A percentile compares a stretch with the other conserved stretches of the same genome.
Evolutionary conservation across 2,113 vertebrate species (phyloP).

Genomic region (Nycticorax nycticorax): DNA sequence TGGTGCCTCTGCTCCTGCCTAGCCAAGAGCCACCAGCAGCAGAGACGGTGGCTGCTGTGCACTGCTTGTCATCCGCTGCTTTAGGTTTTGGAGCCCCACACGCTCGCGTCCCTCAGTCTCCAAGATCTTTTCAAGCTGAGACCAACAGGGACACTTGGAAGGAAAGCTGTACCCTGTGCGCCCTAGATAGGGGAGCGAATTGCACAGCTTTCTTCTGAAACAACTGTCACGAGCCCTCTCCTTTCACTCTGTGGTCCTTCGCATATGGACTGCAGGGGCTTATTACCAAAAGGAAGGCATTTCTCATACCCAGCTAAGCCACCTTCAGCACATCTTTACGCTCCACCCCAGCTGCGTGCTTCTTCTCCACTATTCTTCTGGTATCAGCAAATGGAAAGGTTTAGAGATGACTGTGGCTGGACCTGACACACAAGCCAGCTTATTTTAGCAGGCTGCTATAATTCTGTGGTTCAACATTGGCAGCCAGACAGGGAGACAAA

Average conservation of each 20-base stretch:
- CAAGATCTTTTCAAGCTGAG: not conserved
- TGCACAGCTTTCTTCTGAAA: not conserved
- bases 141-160: not conserved
- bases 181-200: not conserved
- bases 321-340: not conserved
- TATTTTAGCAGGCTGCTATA: conserved; percentile 7
- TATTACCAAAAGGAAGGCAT: not conserved
- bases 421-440: not conserved
- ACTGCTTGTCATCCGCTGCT: not conserved
- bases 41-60: not conserved
- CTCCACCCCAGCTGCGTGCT: not conserved
- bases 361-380: not conserved
- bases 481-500: conserved; percentile 28
- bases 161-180: not conserved
- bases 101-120: not conserved
- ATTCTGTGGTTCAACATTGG: conserved; percentile 14
- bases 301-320: not conserved
- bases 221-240: not conserved
- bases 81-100: not conserved
- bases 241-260: not conserved
- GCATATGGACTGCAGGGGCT: not conserved
- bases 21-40: not conserved
- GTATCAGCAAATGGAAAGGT: conserved; percentile 3
- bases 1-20: not conserved
- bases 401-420: not conserved